phyloP scores from a whole-genome alignment of 2,797 vertebrate genomes.

The Helicolenus hilgendorfi region DNA sequence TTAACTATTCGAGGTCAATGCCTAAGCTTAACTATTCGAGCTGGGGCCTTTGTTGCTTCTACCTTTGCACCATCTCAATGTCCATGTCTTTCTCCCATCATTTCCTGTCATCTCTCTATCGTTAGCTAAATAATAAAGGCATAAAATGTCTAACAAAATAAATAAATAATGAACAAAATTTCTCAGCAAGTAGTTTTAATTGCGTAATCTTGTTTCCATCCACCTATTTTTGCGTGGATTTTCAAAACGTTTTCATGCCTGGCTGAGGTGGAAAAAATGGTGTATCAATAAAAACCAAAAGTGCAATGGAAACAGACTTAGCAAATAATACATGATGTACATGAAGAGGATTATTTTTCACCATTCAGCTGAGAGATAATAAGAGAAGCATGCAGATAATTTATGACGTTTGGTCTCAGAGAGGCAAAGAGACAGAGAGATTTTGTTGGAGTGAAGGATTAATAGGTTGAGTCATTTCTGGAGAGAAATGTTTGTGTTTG shows the following conservation, averaged over 20 bases:
- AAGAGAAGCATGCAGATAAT: constrained; percentile 17
- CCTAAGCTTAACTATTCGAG: too few relatives aligned
- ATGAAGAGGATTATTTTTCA: neutral
- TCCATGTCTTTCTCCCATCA: neutral
- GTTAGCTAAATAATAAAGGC: neutral
- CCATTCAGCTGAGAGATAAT: neutral
- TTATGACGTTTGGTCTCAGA: neutral
- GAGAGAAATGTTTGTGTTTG: constrained; percentile 17
- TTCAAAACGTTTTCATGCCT: too few relatives aligned
- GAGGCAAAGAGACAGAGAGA: constrained; percentile 3
- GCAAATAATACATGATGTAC: too few relatives aligned
- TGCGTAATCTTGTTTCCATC: too few relatives aligned
- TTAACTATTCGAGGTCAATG: too few relatives aligned
- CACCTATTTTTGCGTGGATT: too few relatives aligned
- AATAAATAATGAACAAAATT: neutral
- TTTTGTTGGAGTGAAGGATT: neutral
- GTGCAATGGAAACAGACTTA: too few relatives aligned
- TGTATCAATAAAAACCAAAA: too few relatives aligned
- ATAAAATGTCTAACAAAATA: neutral
- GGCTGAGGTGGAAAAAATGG: too few relatives aligned
- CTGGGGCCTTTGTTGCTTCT: neutral
- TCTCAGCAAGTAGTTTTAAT: too few relatives aligned
- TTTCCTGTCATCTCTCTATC: neutral
- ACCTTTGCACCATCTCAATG: too few relatives aligned
- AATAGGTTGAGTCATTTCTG: neutral